Percentiles rank a stretch among this genome's conserved stretches.
Conservation (phyloP, 2,797 vertebrate species). For the Monodelphis domestica region DNA sequence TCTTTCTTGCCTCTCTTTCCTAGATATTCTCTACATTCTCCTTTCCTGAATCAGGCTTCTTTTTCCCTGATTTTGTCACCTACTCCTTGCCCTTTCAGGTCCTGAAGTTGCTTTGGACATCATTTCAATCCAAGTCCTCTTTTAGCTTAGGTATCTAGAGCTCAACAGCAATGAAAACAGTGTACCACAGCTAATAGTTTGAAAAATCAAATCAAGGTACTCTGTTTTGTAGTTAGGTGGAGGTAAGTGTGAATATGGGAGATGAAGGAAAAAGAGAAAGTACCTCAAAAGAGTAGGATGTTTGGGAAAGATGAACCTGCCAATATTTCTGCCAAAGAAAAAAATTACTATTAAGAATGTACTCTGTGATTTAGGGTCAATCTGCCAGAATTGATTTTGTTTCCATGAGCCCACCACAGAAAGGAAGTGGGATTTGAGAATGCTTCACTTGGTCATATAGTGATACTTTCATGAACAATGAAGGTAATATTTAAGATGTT, state of each 20-base stretch:
- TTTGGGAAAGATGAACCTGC: too few species aligned
- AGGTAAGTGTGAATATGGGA: neutral
- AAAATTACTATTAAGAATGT: too few species aligned
- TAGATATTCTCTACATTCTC: too few species aligned
- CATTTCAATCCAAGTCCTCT: neutral
- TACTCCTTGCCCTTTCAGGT: neutral
- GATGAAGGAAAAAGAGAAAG: neutral
- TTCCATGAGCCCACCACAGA: neutral
- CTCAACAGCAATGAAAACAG: neutral
- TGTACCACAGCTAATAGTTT: neutral
- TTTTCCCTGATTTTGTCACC: constrained; percentile 13
- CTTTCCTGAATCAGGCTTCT: too few species aligned
- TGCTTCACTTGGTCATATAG: neutral
- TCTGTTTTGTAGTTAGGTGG: neutral
- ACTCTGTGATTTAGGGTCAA: neutral
- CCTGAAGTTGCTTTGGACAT: neutral
- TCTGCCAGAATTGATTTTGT: neutral
- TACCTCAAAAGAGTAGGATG: too few species aligned
- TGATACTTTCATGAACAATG: neutral
- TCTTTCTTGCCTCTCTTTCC: too few species aligned
- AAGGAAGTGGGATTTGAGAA: neutral
- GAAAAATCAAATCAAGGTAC: too few species aligned
- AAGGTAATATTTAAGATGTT: neutral
- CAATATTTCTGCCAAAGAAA: too few species aligned
- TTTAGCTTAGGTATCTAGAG: neutral